A percentile compares a stretch with the other conserved stretches of the same genome.
Evolutionary conservation across 2,113 vertebrate genomes (phyloP).

Genomic region (Chionis minor): DNA sequence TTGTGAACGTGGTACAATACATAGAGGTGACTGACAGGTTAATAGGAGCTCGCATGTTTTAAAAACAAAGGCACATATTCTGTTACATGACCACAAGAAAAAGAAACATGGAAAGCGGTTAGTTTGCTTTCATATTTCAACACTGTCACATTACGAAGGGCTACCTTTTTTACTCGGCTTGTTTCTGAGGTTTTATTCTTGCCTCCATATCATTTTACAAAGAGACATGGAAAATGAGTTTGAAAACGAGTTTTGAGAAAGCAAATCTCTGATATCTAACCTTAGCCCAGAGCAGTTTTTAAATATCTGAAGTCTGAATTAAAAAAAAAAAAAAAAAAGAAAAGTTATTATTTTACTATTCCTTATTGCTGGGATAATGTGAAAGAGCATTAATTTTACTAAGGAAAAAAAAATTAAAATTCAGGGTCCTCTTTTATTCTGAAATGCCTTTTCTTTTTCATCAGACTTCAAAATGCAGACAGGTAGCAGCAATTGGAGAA

Average conservation of each 20-base stretch:
- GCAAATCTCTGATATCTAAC: not conserved
- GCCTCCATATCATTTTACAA: constrained; percentile 18
- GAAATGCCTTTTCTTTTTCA: not conserved
- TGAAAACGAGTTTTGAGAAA: not conserved
- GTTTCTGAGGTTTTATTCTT: constrained; percentile 6
- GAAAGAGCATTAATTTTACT: not conserved
- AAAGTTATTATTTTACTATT: not conserved
- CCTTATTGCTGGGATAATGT: not conserved
- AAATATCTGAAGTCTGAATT: not conserved
- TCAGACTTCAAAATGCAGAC: not conserved
- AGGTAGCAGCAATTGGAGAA: not conserved
- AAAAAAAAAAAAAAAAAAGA: not conserved
- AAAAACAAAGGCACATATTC: constrained; percentile 20
- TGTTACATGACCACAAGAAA: constrained; percentile 50
- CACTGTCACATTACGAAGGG: constrained; percentile 1
- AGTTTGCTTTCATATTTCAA: constrained; percentile 33
- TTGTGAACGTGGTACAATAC: not conserved
- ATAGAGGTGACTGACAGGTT: not conserved
- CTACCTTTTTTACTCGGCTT: not conserved
- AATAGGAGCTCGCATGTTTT: not conserved
- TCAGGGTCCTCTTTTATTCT: not conserved
- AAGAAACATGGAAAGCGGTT: constrained; percentile 22
- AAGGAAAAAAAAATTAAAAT: not conserved
- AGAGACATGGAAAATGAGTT: not conserved
- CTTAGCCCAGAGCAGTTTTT: not conserved